Evolutionary conservation across 2,888 invertebrate genomes (phyloP).

Genomic region (Sphecodes monilicornis): DNA sequence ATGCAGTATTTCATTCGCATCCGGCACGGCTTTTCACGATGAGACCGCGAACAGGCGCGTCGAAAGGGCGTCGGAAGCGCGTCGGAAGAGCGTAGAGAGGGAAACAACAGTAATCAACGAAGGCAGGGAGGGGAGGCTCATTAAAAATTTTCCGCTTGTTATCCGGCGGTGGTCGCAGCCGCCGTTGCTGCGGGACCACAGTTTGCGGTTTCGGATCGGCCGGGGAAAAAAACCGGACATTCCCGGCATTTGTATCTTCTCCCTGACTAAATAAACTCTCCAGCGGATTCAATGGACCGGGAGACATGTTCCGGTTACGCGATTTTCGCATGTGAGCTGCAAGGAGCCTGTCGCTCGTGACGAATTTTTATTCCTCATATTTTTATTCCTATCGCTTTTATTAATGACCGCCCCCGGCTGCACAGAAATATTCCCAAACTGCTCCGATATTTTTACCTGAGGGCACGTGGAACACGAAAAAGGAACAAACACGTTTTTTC

Average conservation of each 20-base stretch:
- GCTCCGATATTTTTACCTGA: not conserved
- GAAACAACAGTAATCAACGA: slow-evolving; percentile 30
- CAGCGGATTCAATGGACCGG: not conserved
- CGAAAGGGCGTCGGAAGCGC: not conserved
- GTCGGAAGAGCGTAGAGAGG: not conserved
- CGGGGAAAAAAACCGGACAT: not conserved
- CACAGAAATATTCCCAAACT: not conserved
- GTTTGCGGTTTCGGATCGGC: slow-evolving; percentile 8
- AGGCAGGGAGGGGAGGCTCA: slow-evolving; percentile 13
- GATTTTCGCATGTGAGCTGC: not conserved
- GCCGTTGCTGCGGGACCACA: slow-evolving; percentile 1
- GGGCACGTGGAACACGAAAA: not conserved
- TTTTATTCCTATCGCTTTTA: not conserved
- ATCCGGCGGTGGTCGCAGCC: not conserved
- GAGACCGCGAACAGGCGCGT: not conserved
- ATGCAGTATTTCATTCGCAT: not conserved
- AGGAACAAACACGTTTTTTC: not conserved
- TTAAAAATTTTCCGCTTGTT: slow-evolving; percentile 60
- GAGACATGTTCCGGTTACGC: not conserved
- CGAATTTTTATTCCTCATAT: slow-evolving; percentile 8
- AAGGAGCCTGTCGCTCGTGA: not conserved
- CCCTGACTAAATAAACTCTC: slow-evolving; percentile 17
- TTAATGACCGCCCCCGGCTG: not conserved
- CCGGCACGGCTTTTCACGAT: not conserved
- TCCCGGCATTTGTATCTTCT: slow-evolving; percentile 4